Evolutionary conservation across 2,797 vertebrate genomes (phyloP).

Genomic region (Brachyalestes nurse): DNA sequence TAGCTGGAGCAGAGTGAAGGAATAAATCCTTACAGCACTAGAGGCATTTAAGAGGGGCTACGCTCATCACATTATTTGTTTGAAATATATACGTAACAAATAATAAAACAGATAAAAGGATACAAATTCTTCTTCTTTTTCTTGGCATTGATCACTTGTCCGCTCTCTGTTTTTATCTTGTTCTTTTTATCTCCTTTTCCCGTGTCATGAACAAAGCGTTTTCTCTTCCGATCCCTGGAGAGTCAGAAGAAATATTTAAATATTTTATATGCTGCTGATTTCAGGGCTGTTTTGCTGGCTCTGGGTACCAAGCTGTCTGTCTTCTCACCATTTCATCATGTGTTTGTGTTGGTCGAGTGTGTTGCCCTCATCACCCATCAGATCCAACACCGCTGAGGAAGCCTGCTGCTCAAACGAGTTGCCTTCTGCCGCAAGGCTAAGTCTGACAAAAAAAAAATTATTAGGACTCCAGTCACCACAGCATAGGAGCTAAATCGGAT

Average conservation of each 20-base stretch:
- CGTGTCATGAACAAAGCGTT: conserved; percentile 87
- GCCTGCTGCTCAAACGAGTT: conserved; percentile 90
- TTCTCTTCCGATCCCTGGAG: conserved; percentile 93
- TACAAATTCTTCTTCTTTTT: conserved; percentile 93
- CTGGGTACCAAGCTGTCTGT: background rate
- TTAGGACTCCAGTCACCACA: background rate
- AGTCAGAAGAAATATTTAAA: background rate
- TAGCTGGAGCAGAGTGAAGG: conserved; percentile 83
- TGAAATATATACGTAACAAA: background rate
- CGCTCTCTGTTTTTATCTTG: conserved; percentile 87
- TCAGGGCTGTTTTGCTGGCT: background rate
- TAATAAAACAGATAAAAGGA: conserved; percentile 72
- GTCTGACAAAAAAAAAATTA: conserved; percentile 68
- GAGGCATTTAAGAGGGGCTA: background rate
- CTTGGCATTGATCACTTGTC: conserved; percentile 82
- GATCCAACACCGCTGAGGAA: conserved; percentile 87
- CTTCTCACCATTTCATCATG: conserved; percentile 89
- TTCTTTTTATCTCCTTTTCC: conserved; percentile 89
- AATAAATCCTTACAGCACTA: conserved; percentile 27
- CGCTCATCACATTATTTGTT: background rate
- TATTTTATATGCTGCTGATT: background rate
- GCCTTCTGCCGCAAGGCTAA: conserved; percentile 79
- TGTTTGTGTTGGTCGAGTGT: conserved; percentile 81
- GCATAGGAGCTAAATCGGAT: background rate
- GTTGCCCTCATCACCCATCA: conserved; percentile 90